Conservation (phyloP, 2,888 invertebrate genomes). For the Octodonta nipae region DNA sequence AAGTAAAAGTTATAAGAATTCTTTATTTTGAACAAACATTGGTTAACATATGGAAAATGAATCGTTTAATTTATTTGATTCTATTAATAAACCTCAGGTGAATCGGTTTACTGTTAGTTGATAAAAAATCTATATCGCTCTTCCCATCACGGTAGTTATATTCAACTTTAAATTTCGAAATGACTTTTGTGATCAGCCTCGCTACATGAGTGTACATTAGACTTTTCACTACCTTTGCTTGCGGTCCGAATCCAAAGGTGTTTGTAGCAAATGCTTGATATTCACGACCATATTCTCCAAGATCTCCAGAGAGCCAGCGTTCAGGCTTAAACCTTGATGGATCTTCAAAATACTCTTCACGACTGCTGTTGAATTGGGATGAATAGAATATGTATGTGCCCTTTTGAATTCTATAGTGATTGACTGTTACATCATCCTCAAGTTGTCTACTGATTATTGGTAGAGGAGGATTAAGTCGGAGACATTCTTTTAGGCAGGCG, state of each 20-base stretch:
- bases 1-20: too few species aligned
- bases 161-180: conserved; percentile 49
- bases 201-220: conserved; percentile 48
- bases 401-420: conserved; percentile 42
- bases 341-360: conserved; percentile 53
- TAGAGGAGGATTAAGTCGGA: conserved; percentile 51
- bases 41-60: too few species aligned
- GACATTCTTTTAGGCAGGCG: conserved; percentile 51
- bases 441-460: conserved; percentile 48
- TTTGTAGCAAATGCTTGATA: conserved; percentile 44
- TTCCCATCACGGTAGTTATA: conserved; percentile 54
- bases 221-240: conserved; percentile 48
- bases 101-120: conserved; percentile 46
- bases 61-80: conserved; percentile 7
- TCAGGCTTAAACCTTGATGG: conserved; percentile 48
- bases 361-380: conserved; percentile 45
- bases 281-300: conserved; percentile 15
- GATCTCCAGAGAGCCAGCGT: conserved; percentile 40
- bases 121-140: conserved; percentile 44
- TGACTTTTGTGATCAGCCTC: conserved; percentile 42
- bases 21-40: too few species aligned
- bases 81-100: conserved; percentile 53
- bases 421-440: conserved; percentile 45
- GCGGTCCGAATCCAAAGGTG: conserved; percentile 50
- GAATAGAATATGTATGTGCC: conserved; percentile 53